Evolutionary conservation across 2,113 vertebrate genomes (phyloP), one percentile per base, ranked within the genome.

Genomic region (Caranx ignobilis): DNA sequence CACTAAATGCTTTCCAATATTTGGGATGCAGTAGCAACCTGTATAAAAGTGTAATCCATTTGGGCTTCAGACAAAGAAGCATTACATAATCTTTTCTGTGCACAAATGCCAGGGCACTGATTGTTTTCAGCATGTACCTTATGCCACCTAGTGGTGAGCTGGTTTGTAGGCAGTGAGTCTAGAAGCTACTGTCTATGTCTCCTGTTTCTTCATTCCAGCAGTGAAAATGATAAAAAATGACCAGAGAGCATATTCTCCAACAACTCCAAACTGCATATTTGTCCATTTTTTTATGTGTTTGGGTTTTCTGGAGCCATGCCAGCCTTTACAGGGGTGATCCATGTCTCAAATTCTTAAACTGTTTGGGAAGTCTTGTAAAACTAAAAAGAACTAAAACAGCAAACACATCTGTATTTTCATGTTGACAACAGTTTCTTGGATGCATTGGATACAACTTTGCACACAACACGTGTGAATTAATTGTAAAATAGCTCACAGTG

Each of bases 91-190:
- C n/a, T 63, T 10, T 45, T 5, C 7, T 57, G 19, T 62, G 55
- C 70, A 81, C 18, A 69, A 68, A 73, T 32, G 71, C 66, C 79
- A 88, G 35, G 13, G 0, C 3, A n/a, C 19, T 41, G 11, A 64
- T 5, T 41, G 37, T n/a, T 66, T 63, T 77, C 26, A 80, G 31
- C 68, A 71, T 73, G 82, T 34, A 48, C 32, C 78, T 79, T 82
- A 69, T 75, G 3, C 90, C 90, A 87, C 54, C 91, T 87, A 79
- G 88, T 92, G 92, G 91, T 67, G 18, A 11, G 19, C 21, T 19
- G 13, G 61, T 68, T n/a, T 8, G 3, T 2, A 43, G 2, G 56
- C 56, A 76, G 41, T 2, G 0, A 60, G 34, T 59, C 18, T 63
- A 11, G 59, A 4, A 4, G 2, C 3, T 26, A 26, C 7, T 3